phyloP scores from a whole-genome alignment of 2,888 invertebrate genomes.

The Heliothis peltigera region DNA sequence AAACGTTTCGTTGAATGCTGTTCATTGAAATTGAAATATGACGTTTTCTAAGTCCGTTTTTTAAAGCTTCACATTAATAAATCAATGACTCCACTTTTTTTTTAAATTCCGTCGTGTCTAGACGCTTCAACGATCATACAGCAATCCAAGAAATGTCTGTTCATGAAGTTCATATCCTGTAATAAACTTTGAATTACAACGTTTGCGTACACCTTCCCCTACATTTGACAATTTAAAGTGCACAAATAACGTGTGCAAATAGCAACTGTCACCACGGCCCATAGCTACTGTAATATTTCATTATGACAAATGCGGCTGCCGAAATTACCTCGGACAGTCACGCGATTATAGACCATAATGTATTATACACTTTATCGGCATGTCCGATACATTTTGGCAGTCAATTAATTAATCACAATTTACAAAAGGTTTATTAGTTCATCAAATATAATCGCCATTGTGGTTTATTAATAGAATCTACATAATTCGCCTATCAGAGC shows the following conservation, averaged over 20 bases:
- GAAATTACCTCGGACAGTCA: slow-evolving; percentile 52
- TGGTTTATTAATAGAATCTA: slow-evolving; percentile 35
- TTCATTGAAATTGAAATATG: slow-evolving; percentile 9
- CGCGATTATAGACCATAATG: slow-evolving; percentile 57
- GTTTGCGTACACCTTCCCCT: slow-evolving; percentile 28
- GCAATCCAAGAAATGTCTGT: neutral
- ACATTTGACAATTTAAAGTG: slow-evolving; percentile 39
- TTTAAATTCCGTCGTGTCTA: slow-evolving; percentile 15
- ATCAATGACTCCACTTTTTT: slow-evolving; percentile 6
- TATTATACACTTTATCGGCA: slow-evolving; percentile 40
- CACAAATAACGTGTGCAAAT: slow-evolving; percentile 53
- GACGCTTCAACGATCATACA: slow-evolving; percentile 15
- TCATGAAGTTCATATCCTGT: slow-evolving; percentile 23
- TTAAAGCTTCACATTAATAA: slow-evolving; percentile 15
- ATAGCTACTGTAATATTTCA: slow-evolving; percentile 63
- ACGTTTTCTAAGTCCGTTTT: slow-evolving; percentile 8
- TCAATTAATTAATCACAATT: slow-evolving; percentile 50
- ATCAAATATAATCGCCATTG: slow-evolving; percentile 29
- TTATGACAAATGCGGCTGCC: slow-evolving; percentile 44
- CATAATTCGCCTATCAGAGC: slow-evolving; percentile 49
- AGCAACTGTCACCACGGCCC: slow-evolving; percentile 62
- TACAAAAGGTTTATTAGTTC: slow-evolving; percentile 35
- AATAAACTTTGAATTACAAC: slow-evolving; percentile 31
- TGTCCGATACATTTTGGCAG: slow-evolving; percentile 42
- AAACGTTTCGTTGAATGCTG: slow-evolving; percentile 23